Conservation (phyloP, 2,888 invertebrate genomes). For the Augochlorella aurata region DNA sequence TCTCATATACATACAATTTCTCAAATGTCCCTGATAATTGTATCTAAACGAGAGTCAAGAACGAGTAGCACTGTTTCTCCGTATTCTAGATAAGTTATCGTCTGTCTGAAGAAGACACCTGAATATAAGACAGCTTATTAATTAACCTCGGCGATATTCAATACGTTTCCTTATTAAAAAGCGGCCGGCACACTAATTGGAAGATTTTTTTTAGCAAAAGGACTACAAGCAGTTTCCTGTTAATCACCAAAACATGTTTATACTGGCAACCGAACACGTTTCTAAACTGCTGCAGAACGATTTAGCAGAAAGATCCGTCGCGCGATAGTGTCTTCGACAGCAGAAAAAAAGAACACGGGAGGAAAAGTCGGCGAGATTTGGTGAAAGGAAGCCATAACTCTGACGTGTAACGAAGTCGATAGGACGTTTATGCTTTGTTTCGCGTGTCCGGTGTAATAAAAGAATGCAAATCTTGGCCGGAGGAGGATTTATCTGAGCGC, state of each 20-base stretch:
- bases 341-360: conserved; percentile 16
- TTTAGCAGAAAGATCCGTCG: not conserved
- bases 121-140: too few relatives aligned
- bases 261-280: too few relatives aligned
- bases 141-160: not conserved
- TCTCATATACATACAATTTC: too few relatives aligned
- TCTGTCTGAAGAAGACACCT: too few relatives aligned
- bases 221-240: not conserved
- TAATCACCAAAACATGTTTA: not conserved
- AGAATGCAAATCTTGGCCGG: conserved; percentile 66
- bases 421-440: conserved; percentile 47
- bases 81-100: too few relatives aligned
- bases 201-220: not conserved
- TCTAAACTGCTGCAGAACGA: not conserved
- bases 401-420: conserved; percentile 61
- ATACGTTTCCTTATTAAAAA: not conserved
- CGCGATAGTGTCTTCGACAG: conserved; percentile 24
- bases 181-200: not conserved
- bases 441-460: conserved; percentile 62
- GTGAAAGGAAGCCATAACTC: conserved; percentile 67
- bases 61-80: too few relatives aligned
- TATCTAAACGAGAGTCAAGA: too few relatives aligned
- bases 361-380: conserved; percentile 34
- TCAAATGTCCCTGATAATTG: too few relatives aligned
- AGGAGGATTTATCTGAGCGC: conserved; percentile 55